These are phyloP conservation scores for Meandrusa payeni DNA, from an alignment of 2,888 invertebrate species.

Conservation along the genomic window DNA sequence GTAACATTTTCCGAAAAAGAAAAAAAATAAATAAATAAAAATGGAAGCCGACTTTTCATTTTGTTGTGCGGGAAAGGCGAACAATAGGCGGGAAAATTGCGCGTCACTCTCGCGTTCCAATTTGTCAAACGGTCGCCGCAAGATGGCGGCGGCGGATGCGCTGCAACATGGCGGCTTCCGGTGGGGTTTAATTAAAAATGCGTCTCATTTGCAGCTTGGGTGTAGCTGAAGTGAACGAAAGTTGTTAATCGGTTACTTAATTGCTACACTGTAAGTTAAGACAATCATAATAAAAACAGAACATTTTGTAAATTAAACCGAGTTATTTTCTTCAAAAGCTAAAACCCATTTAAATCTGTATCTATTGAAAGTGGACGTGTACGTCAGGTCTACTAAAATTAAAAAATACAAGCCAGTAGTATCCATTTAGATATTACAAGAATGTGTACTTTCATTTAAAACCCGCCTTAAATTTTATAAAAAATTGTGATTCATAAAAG, in stretches of 20 bases:
- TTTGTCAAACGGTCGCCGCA: conserved; percentile 77
- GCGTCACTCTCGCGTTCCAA: conserved; percentile 79
- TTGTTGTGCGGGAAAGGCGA: conserved; percentile 74
- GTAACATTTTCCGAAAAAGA: conserved; percentile 59
- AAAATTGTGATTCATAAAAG: too few species aligned
- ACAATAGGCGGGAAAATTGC: conserved; percentile 80
- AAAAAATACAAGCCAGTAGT: too few species aligned
- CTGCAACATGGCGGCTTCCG: conserved; percentile 67
- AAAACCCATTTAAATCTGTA: too few species aligned
- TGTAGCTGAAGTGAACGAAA: conserved; percentile 43
- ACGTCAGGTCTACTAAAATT: too few species aligned
- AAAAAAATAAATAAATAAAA: conserved; percentile 53
- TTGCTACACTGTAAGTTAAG: conserved; percentile 2
- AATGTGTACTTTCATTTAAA: too few species aligned
- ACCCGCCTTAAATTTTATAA: too few species aligned
- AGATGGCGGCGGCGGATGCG: conserved; percentile 70
- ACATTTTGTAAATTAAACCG: too few species aligned
- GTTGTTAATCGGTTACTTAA: conserved; percentile 37
- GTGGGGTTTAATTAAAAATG: conserved; percentile 76
- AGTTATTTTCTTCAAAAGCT: too few species aligned
- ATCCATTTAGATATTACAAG: too few species aligned
- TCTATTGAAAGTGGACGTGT: too few species aligned
- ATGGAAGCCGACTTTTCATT: conserved; percentile 75
- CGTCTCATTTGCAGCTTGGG: conserved; percentile 65
- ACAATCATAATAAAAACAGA: background rate